Evolutionary conservation across 2,888 invertebrate genomes (phyloP).

Genomic region (Dusona sp.): DNA sequence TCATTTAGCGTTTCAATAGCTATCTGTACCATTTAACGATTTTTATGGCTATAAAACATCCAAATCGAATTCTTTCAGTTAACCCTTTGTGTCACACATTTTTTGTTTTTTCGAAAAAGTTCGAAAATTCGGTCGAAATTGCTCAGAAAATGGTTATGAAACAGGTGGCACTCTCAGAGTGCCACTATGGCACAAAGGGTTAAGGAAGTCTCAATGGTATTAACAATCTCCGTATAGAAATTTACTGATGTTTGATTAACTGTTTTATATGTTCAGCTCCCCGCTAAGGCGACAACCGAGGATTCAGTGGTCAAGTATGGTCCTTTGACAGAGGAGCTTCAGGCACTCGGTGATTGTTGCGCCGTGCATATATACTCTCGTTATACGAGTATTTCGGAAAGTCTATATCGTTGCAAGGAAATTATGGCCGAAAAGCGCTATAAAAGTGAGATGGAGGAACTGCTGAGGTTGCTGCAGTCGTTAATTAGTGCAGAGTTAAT

Average conservation of each 20-base stretch:
- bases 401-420: conserved; percentile 73
- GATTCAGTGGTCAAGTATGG: conserved; percentile 72
- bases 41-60: no score
- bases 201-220: background rate
- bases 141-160: no score
- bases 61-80: no score
- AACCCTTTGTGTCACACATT: no score
- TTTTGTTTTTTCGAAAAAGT: no score
- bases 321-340: conserved; percentile 74
- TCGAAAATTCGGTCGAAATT: no score
- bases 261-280: background rate
- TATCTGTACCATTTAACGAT: no score
- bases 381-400: conserved; percentile 73
- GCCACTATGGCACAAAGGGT: no score
- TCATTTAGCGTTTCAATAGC: no score
- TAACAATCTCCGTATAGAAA: no score
- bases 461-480: conserved; percentile 27
- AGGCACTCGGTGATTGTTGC: conserved; percentile 73
- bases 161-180: no score
- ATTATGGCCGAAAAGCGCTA: conserved; percentile 64
- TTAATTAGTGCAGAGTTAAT: conserved; percentile 65
- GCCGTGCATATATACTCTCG: conserved; percentile 72
- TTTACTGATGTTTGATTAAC: no score
- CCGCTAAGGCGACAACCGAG: conserved; percentile 43
- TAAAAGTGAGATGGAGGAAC: background rate